Percentiles rank a stretch among this genome's conserved stretches.
phyloP scores from a whole-genome alignment of 2,797 vertebrate genomes.

The Tachyglossus aculeatus region DNA sequence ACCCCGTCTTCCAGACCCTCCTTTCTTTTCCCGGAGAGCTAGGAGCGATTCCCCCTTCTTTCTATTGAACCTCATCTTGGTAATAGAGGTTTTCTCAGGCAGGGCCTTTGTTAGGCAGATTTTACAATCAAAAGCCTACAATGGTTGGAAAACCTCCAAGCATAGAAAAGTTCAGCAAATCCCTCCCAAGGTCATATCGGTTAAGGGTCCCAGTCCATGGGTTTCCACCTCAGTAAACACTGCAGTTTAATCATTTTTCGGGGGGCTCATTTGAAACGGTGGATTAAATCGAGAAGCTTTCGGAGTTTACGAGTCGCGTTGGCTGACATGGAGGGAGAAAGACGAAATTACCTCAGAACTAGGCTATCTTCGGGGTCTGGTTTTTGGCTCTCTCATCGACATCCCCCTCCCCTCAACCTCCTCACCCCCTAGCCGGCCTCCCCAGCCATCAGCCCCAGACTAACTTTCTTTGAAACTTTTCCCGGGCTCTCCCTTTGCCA shows the following conservation, averaged over 20 bases:
- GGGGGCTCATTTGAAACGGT: constrained; percentile 15
- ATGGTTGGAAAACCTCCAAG: constrained; percentile 70
- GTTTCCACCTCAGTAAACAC: constrained; percentile 57
- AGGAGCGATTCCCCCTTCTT: constrained; percentile 78
- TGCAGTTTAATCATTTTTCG: constrained; percentile 50
- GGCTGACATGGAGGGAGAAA: no score
- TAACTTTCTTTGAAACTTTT: constrained; percentile 66
- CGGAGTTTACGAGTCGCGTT: no score
- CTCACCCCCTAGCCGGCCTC: no score
- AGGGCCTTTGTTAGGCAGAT: constrained; percentile 78
- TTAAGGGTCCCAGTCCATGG: constrained; percentile 64
- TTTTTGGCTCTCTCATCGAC: no score
- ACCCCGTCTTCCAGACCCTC: constrained; percentile 76
- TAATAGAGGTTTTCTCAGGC: constrained; percentile 79
- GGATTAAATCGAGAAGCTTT: constrained; percentile 49
- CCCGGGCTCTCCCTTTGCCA: constrained; percentile 64
- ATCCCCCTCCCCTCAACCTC: no score
- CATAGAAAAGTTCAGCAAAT: constrained; percentile 75
- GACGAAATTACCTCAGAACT: no score
- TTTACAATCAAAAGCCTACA: constrained; percentile 76
- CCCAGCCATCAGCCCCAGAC: no score
- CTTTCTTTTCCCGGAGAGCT: constrained; percentile 77
- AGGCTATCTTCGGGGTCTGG: no score
- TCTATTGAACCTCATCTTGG: constrained; percentile 73
- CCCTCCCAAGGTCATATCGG: constrained; percentile 76